phyloP scores from a whole-genome alignment of 2,113 vertebrate species.

The Phrynosoma blainvillii region DNA sequence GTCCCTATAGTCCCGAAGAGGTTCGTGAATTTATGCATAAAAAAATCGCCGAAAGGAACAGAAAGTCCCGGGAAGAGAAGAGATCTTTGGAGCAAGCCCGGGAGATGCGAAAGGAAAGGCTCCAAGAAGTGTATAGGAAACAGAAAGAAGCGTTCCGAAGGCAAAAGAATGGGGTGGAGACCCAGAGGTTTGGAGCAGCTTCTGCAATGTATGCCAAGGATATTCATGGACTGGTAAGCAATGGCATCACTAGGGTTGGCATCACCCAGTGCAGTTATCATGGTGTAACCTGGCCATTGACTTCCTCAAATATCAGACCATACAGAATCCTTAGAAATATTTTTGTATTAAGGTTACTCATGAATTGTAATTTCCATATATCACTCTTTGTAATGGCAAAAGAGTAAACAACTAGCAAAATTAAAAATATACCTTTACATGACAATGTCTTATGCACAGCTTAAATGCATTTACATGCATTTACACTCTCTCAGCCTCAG shows the following conservation, averaged over 20 bases:
- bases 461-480: too few species aligned
- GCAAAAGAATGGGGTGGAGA: neutral
- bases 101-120: conserved; percentile 49
- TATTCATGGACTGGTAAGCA: conserved; percentile 28
- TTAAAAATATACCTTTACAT: too few species aligned
- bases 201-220: neutral
- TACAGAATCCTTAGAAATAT: too few species aligned
- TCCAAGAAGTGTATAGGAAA: conserved; percentile 70
- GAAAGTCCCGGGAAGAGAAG: conserved; percentile 56
- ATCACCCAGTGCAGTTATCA: neutral
- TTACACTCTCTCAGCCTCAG: too few species aligned
- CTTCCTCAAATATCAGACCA: too few species aligned
- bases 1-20: conserved; percentile 40
- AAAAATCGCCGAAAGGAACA: conserved; percentile 59
- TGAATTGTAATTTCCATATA: too few species aligned
- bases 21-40: conserved; percentile 63
- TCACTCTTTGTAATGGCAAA: too few species aligned
- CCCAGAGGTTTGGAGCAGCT: rapidly evolving
- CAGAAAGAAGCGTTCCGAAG: conserved; percentile 68
- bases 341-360: too few species aligned
- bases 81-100: neutral
- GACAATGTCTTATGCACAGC: too few species aligned
- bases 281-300: neutral
- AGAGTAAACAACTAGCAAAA: too few species aligned
- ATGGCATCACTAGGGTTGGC: too few species aligned